phyloP scores from a whole-genome alignment of 2,888 invertebrate species.

The Acrobasis consociella region DNA sequence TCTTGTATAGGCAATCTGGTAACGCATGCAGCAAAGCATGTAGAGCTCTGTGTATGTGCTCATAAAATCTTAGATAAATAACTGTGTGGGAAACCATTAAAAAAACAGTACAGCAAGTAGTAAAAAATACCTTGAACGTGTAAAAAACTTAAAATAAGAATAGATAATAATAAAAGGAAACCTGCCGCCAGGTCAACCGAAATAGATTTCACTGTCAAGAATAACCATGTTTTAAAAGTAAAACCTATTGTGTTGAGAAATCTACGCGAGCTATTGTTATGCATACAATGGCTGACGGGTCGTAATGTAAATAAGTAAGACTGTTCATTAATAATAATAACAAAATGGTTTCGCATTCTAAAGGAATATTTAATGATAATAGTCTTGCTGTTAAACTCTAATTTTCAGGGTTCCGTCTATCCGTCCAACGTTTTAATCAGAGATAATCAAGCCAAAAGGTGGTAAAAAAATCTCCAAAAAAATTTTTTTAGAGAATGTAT shows the following conservation, averaged over 20 bases:
- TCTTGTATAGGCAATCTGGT: too few species aligned
- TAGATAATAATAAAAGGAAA: neutral
- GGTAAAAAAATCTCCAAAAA: too few species aligned
- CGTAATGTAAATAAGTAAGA: slow-evolving; percentile 6
- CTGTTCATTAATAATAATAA: slow-evolving; percentile 5
- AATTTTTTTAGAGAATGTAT: too few species aligned
- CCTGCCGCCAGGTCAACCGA: neutral
- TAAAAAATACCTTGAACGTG: neutral
- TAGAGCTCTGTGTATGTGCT: too few species aligned
- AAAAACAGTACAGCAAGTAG: neutral
- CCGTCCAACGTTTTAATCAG: too few species aligned
- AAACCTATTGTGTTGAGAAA: slow-evolving; percentile 14
- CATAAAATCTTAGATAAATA: too few species aligned
- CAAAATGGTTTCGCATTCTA: slow-evolving; percentile 4
- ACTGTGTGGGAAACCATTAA: too few species aligned
- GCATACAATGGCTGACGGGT: slow-evolving; percentile 13
- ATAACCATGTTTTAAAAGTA: slow-evolving; percentile 5
- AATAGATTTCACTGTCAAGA: slow-evolving; percentile 16
- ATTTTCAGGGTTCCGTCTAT: too few species aligned
- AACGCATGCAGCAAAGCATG: too few species aligned
- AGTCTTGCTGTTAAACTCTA: neutral
- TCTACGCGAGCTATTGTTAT: slow-evolving; percentile 11
- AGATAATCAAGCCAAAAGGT: too few species aligned
- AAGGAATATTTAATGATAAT: neutral
- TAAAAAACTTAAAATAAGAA: neutral